A percentile compares a stretch with the other conserved stretches of the same genome.
Evolutionary conservation across 2,797 vertebrate genomes (phyloP).

Genomic region (Carapus acus): DNA sequence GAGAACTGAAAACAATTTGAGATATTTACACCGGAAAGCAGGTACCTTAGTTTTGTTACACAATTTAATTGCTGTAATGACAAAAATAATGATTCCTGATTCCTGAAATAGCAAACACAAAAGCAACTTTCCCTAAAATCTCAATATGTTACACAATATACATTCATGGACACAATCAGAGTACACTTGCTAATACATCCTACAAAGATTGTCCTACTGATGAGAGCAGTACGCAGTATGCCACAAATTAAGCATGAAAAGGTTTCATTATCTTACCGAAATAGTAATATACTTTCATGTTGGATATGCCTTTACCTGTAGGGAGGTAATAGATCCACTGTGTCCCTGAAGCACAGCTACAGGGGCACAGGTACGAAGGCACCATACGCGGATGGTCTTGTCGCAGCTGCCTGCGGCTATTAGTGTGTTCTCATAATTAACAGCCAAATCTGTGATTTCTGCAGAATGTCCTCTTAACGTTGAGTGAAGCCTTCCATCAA

Average conservation of each 20-base stretch:
- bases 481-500: conserved; percentile 89
- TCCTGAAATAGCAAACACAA: no score
- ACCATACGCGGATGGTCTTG: conserved; percentile 97
- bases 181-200: no score
- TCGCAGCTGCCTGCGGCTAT: conserved; percentile 98
- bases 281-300: background rate
- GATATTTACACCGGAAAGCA: no score
- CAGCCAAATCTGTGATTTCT: conserved; percentile 97
- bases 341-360: conserved; percentile 96
- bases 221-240: no score
- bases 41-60: no score
- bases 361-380: conserved; percentile 93
- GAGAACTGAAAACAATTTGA: conserved; percentile 88
- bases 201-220: no score
- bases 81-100: no score
- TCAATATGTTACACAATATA: no score
- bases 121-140: no score
- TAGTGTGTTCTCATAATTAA: conserved; percentile 96
- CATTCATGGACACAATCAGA: no score
- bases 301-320: conserved; percentile 78
- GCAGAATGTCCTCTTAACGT: conserved; percentile 94
- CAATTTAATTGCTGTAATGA: no score
- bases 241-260: no score
- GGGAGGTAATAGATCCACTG: conserved; percentile 93
- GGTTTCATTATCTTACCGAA: background rate